Percentiles rank a stretch among this genome's conserved stretches.
These are phyloP conservation scores for Tragopan temminckii DNA, from an alignment of 2,797 vertebrate genomes.

Conservation along the genomic window DNA sequence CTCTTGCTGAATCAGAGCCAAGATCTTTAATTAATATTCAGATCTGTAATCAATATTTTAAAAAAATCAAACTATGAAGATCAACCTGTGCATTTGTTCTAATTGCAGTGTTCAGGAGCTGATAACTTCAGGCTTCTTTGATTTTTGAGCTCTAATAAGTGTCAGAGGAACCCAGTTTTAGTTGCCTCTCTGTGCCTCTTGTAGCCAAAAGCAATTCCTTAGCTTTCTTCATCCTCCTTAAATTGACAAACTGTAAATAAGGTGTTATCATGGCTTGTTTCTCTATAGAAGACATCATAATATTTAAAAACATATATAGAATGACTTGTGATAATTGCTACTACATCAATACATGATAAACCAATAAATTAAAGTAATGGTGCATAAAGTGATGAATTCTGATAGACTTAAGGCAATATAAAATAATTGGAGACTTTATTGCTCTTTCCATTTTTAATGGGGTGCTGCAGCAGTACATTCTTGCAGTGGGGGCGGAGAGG, in stretches of 20 bases:
- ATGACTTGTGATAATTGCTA: conserved; percentile 14
- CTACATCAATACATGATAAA: conserved; percentile 5
- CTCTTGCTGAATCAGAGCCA: background rate
- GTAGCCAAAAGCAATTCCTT: conserved; percentile 25
- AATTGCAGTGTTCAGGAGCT: background rate
- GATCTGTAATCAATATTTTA: conserved; percentile 16
- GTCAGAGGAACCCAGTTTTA: background rate
- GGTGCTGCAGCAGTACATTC: background rate
- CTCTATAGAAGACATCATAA: background rate
- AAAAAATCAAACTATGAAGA: conserved; percentile 6
- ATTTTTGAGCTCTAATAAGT: conserved; percentile 34
- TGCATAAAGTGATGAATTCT: conserved; percentile 47
- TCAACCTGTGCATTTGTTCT: background rate
- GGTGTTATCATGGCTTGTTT: background rate
- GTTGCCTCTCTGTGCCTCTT: background rate
- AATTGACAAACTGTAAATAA: background rate
- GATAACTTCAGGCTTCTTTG: background rate
- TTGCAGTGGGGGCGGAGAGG: conserved; percentile 26
- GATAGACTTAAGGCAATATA: conserved; percentile 42
- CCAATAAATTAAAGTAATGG: conserved; percentile 46
- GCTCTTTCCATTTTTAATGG: conserved; percentile 59
- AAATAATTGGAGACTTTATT: conserved; percentile 67
- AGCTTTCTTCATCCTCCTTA: background rate
- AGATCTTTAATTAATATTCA: conserved; percentile 34
- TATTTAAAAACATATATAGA: conserved; percentile 15